A percentile compares a stretch with the other conserved stretches of the same genome.
phyloP scores from a whole-genome alignment of 2,113 vertebrate genomes.

The Tylochromis polylepis region DNA sequence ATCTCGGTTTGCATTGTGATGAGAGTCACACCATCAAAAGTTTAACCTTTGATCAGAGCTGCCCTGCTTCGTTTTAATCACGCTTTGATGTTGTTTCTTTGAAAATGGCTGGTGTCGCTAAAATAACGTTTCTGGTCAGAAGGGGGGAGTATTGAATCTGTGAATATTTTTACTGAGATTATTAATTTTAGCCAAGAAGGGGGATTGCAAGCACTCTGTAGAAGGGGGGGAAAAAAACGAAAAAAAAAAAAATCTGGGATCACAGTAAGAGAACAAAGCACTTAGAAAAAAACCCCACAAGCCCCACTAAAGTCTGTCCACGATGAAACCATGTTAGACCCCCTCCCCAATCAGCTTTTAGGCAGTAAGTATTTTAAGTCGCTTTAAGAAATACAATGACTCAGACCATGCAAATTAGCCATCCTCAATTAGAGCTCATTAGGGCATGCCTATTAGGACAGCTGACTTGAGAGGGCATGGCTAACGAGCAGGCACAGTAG shows the following conservation, averaged over 20 bases:
- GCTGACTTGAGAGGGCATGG: conserved; percentile 54
- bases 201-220: not conserved
- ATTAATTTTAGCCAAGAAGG: not conserved
- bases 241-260: conserved; percentile 1
- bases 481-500: conserved; percentile 49
- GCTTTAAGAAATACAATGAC: conserved; percentile 52
- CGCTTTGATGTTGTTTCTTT: conserved; percentile 63
- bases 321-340: conserved; percentile 14
- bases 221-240: too few relatives aligned
- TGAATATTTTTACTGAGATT: not conserved
- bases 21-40: conserved; percentile 33
- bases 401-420: conserved; percentile 55
- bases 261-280: not conserved
- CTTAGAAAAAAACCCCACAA: not conserved
- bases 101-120: conserved; percentile 60
- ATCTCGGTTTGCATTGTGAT: conserved; percentile 38
- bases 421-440: conserved; percentile 70
- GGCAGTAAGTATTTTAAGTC: conserved; percentile 40
- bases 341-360: conserved; percentile 37
- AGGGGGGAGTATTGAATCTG: not conserved
- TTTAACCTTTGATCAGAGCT: conserved; percentile 72
- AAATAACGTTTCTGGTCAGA: conserved; percentile 30
- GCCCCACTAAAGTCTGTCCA: not conserved
- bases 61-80: conserved; percentile 58
- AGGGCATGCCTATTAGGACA: conserved; percentile 65